Percentiles rank a stretch among this genome's conserved stretches.
These are phyloP conservation scores for Dipodomys stephensi DNA, from an alignment of 2,113 vertebrate genomes.

Conservation along the genomic window DNA sequence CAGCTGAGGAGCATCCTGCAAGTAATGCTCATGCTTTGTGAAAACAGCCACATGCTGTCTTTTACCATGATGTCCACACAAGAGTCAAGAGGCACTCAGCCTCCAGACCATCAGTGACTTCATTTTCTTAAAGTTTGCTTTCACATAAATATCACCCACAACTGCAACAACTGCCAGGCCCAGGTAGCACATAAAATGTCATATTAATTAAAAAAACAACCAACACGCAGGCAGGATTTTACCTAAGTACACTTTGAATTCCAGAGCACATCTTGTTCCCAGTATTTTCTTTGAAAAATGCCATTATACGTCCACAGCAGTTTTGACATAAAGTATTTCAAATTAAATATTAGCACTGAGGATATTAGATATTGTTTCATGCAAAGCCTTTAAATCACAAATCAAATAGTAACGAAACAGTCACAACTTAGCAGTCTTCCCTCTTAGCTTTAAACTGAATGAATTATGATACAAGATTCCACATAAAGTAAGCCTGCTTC, in stretches of 20 bases:
- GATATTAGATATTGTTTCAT: neutral
- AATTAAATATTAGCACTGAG: neutral
- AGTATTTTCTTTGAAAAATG: slow-evolving; percentile 16
- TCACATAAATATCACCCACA: neutral
- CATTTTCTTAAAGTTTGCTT: neutral
- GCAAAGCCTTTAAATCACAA: slow-evolving; percentile 25
- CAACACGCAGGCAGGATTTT: neutral
- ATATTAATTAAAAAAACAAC: neutral
- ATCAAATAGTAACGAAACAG: neutral
- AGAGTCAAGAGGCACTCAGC: neutral
- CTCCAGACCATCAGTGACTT: neutral
- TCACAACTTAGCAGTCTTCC: neutral
- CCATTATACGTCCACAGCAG: neutral
- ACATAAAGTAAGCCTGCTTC: neutral
- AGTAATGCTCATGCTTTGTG: accelerated
- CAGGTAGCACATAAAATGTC: neutral
- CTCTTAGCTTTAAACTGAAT: neutral
- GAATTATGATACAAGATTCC: neutral
- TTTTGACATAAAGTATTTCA: slow-evolving; percentile 30
- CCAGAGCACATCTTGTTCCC: neutral
- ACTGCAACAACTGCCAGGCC: neutral
- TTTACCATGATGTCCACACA: no score
- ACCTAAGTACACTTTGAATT: neutral
- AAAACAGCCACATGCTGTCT: neutral
- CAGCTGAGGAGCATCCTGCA: neutral